Evolutionary conservation across 2,888 invertebrate genomes (phyloP).

Genomic region (Aphodius sticticus): DNA sequence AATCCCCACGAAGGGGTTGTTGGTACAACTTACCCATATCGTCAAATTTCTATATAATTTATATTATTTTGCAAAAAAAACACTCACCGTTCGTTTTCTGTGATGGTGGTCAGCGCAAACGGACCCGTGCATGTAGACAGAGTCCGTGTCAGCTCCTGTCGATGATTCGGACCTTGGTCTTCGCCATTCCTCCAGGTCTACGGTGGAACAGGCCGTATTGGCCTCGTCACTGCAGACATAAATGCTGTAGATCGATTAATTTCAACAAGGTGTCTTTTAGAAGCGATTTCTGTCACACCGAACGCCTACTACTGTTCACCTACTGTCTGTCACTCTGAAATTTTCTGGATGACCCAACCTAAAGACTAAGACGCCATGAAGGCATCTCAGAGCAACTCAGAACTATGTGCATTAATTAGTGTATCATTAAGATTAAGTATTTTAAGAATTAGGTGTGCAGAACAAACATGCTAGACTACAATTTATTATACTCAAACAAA

Average conservation of each 20-base stretch:
- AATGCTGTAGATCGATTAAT: conserved; percentile 21
- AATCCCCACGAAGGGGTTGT: too few species aligned
- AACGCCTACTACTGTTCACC: conserved; percentile 12
- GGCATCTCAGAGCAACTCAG: neutral
- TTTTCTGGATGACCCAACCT: neutral
- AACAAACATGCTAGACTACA: neutral
- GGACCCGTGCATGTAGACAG: conserved; percentile 65
- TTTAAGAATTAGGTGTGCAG: conserved; percentile 10
- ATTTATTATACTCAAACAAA: too few species aligned
- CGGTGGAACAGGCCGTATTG: conserved; percentile 66
- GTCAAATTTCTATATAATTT: too few species aligned
- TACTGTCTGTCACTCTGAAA: neutral
- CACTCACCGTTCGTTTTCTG: conserved; percentile 59
- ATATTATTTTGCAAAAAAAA: too few species aligned
- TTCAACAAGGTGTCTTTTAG: conserved; percentile 1
- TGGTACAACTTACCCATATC: too few species aligned
- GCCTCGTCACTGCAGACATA: conserved; percentile 79
- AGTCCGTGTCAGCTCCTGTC: conserved; percentile 74
- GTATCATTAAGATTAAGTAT: neutral
- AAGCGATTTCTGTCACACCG: neutral
- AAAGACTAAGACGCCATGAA: neutral
- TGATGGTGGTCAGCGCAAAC: conserved; percentile 56
- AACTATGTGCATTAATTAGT: neutral
- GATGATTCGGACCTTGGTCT: conserved; percentile 83
- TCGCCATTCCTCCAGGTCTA: conserved; percentile 72